Base-by-base conservation (phyloP, 1,140 invertebrate genomes). In the Mizuhopecten yessoensis region DNA sequence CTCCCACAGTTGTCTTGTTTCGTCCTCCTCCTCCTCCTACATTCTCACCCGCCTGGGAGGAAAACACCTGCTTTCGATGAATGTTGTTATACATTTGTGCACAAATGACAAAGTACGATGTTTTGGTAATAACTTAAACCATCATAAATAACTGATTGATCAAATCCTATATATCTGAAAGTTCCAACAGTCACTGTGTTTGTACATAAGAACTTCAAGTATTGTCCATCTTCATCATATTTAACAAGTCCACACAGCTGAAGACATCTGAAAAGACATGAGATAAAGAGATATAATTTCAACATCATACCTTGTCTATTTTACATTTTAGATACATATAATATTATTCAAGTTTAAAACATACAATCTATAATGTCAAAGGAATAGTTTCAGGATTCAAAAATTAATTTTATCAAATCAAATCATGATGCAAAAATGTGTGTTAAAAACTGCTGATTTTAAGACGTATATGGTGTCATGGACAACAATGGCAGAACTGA, bases 1-100 rank as follows among this genome's bases (percentile, higher is more conserved):
- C 93, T 89, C 93, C 93, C 57, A 75, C 57, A 75, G 57, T 75
- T n/a, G 57, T 75, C 57, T 75, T 75, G n/a, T 75, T 75, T 23
- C 57, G 57, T n/a, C 57, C 57, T 75, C 57, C 57, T 75, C 57
- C 57, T 75, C 57, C 57, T 75, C 57, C 57, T 29, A 75, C 57
- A 75, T 75, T 75, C 29, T 75, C 57, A 75, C 57, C 17, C 57
- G 57, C 57, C n/a, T 75, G 57, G 57, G 57, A 75, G 57, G 57
- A 75, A 75, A 75, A 75, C 57, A 75, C 57, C 29, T 75, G 57
- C 57, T 75, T 75, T 75, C 57, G 57, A 75, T 75, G 57, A 29
- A 75, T 29, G n/a, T 75, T 75, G 57, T 75, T 75, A 75, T 75
- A 75, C 57, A 75, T 75, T 75, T 75, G 57, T 75, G 57, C 29